phyloP scores from a whole-genome alignment of 2,888 invertebrate genomes.

The Drosophila meridionalis region DNA sequence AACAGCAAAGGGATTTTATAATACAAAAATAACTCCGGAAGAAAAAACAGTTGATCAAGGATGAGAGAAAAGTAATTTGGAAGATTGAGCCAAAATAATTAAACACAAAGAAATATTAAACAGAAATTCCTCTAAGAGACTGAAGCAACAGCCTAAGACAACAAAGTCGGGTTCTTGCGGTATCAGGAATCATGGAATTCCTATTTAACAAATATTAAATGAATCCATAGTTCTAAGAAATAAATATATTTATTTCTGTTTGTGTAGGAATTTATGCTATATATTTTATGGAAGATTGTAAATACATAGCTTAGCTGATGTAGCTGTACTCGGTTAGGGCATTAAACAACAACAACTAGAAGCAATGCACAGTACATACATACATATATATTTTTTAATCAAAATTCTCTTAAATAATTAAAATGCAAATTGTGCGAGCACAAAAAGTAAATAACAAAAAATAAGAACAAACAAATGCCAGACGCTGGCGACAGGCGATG shows the following conservation, averaged over 20 bases:
- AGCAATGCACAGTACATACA: constrained; percentile 34
- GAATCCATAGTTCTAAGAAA: too few species aligned
- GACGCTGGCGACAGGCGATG: constrained; percentile 46
- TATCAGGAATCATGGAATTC: too few species aligned
- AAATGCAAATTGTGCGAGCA: constrained; percentile 82
- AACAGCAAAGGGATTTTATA: constrained; percentile 14
- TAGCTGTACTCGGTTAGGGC: constrained; percentile 2
- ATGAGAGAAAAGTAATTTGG: not conserved
- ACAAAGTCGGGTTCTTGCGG: not conserved
- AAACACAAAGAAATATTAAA: not conserved
- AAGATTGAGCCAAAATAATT: not conserved
- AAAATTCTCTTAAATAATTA: constrained; percentile 84
- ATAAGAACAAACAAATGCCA: constrained; percentile 61
- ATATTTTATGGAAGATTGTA: too few species aligned
- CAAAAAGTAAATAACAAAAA: constrained; percentile 65
- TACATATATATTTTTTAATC: constrained; percentile 81
- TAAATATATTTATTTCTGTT: too few species aligned
- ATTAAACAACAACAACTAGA: constrained; percentile 9
- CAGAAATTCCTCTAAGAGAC: not conserved
- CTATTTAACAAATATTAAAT: too few species aligned
- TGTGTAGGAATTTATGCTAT: too few species aligned
- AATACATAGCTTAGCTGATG: constrained; percentile 10
- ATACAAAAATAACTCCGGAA: not conserved
- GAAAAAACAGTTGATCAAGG: not conserved
- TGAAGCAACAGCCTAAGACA: not conserved